Conservation (phyloP, 2,113 vertebrate species). For the Myotis lucifugus region DNA sequence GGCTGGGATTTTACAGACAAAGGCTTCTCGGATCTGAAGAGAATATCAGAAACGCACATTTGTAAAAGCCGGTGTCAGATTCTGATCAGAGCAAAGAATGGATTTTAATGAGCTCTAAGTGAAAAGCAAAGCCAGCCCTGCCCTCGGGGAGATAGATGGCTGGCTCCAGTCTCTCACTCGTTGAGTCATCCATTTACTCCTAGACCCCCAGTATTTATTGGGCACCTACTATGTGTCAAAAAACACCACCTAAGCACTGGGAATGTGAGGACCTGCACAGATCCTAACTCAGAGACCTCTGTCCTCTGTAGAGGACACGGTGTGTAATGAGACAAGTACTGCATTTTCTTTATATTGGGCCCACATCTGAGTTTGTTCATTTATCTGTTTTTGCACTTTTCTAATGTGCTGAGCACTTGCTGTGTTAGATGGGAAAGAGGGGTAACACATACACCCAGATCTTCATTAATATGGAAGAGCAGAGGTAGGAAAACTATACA, state of each 20-base stretch:
- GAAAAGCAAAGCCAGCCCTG: background rate
- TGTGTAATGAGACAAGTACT: background rate
- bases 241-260: background rate
- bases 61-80: background rate
- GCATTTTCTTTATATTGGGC: background rate
- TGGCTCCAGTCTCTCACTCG: background rate
- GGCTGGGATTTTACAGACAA: background rate
- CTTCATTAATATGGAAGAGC: background rate
- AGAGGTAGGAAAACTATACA: background rate
- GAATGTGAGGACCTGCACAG: too few relatives aligned
- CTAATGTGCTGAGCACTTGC: background rate
- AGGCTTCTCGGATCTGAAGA: constrained; percentile 1
- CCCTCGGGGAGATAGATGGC: background rate
- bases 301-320: background rate
- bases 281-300: background rate
- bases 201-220: background rate
- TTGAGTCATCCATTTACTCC: background rate
- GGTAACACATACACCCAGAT: background rate
- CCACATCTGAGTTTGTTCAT: background rate
- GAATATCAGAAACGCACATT: background rate
- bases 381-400: background rate
- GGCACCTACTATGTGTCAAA: background rate
- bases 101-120: background rate
- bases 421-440: background rate
- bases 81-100: background rate